A percentile compares a stretch with the other conserved stretches of the same genome.
These are phyloP conservation scores for Eristalis pertinax DNA, from an alignment of 2,888 invertebrate species.

Conservation along the genomic window DNA sequence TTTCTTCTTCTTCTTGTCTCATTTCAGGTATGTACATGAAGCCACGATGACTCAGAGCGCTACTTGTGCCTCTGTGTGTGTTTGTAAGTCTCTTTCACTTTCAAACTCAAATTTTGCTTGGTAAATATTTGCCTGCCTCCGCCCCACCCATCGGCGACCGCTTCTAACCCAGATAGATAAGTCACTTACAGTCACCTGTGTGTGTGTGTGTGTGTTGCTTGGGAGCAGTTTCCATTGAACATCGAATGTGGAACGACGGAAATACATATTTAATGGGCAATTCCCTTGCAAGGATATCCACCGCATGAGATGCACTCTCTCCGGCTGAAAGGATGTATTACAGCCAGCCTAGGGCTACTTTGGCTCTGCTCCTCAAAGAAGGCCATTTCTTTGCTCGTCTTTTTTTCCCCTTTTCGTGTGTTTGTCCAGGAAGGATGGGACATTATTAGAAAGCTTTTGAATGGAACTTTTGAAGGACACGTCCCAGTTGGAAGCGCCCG, in stretches of 20 bases:
- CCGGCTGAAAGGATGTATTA: conserved; percentile 28
- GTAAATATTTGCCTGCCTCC: conserved; percentile 46
- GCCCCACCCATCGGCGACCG: neutral
- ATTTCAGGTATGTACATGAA: conserved; percentile 48
- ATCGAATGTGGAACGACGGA: conserved; percentile 45
- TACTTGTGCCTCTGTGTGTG: too few species aligned
- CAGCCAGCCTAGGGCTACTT: conserved; percentile 30
- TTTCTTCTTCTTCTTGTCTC: conserved; percentile 7
- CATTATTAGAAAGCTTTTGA: conserved; percentile 8
- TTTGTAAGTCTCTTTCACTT: conserved; percentile 50
- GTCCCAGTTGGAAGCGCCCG: too few species aligned
- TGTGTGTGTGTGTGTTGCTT: conserved; percentile 11
- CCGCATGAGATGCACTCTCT: conserved; percentile 1
- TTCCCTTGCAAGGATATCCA: conserved; percentile 42
- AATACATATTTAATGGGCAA: conserved; percentile 65
- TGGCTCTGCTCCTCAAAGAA: neutral
- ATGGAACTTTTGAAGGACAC: conserved; percentile 55
- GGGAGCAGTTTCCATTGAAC: conserved; percentile 7
- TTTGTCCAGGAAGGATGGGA: neutral
- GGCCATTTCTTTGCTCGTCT: too few species aligned
- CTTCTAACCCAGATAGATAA: conserved; percentile 55
- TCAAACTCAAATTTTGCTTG: conserved; percentile 6
- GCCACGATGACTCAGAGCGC: neutral
- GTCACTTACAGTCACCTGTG: conserved; percentile 61
- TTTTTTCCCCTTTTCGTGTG: too few species aligned